Evolutionary conservation across 2,888 invertebrate genomes (phyloP).

Genomic region (Aproaerema taeniolella): DNA sequence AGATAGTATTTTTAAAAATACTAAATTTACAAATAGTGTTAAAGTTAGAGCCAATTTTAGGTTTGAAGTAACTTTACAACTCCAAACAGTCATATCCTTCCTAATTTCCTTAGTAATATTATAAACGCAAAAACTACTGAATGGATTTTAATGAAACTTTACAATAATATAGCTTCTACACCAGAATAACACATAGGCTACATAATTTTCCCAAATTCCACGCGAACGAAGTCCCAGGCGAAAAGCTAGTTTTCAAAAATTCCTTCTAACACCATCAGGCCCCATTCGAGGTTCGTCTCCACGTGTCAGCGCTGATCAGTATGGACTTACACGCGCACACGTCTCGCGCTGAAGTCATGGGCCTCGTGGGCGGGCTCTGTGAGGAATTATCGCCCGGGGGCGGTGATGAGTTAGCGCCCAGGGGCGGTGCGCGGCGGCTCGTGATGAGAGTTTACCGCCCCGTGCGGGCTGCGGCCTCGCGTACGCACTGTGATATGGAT

Average conservation of each 20-base stretch:
- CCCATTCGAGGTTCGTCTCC: constrained; percentile 77
- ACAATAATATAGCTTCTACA: too few species aligned
- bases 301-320: constrained; percentile 77
- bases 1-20: too few species aligned
- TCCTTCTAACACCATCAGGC: constrained; percentile 57
- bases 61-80: too few species aligned
- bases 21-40: too few species aligned
- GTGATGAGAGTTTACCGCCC: constrained; percentile 74
- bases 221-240: too few species aligned
- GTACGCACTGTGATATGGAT: constrained; percentile 88
- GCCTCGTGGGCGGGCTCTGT: constrained; percentile 74
- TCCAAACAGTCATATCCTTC: too few species aligned
- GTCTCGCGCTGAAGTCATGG: constrained; percentile 85
- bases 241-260: neutral
- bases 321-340: constrained; percentile 85
- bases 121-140: too few species aligned
- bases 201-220: too few species aligned
- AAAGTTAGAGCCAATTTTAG: too few species aligned
- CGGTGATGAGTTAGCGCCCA: constrained; percentile 72
- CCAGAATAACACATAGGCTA: too few species aligned
- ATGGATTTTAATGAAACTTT: too few species aligned
- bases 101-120: too few species aligned
- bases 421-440: constrained; percentile 60
- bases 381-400: constrained; percentile 17
- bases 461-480: constrained; percentile 80